Conservation (phyloP, 2,113 vertebrate genomes). For the Lampris incognitus region DNA sequence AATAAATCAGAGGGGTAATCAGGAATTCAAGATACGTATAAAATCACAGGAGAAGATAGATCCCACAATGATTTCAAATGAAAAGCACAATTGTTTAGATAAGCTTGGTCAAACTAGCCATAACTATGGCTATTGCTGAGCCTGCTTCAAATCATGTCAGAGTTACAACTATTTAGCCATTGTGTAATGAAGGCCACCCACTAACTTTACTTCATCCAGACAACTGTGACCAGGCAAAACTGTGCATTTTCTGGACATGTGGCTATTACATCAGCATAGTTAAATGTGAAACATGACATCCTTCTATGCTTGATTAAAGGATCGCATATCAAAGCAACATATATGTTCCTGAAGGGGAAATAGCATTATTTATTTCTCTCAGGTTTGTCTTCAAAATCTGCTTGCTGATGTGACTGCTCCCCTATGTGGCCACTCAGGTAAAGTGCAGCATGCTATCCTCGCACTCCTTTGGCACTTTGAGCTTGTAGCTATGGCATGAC, state of each 20-base stretch:
- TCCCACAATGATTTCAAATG: neutral
- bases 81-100: neutral
- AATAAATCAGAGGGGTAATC: neutral
- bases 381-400: neutral
- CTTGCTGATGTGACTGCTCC: neutral
- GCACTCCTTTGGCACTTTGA: conserved; percentile 90
- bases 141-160: neutral
- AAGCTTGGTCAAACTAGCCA: neutral
- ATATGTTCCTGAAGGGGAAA: no score
- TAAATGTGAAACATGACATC: neutral
- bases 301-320: neutral
- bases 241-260: no score
- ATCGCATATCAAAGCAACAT: neutral
- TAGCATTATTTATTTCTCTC: neutral
- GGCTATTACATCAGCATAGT: no score
- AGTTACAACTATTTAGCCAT: no score
- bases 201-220: no score
- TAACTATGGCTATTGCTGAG: neutral
- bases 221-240: no score
- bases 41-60: neutral
- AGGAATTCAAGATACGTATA: neutral
- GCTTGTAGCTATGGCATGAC: conserved; percentile 86
- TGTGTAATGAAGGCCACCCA: no score
- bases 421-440: conserved; percentile 77
- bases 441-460: conserved; percentile 95